A percentile compares a stretch with the other conserved stretches of the same genome.
phyloP scores from a whole-genome alignment of 2,888 invertebrate species.

The Tachina lurida region DNA sequence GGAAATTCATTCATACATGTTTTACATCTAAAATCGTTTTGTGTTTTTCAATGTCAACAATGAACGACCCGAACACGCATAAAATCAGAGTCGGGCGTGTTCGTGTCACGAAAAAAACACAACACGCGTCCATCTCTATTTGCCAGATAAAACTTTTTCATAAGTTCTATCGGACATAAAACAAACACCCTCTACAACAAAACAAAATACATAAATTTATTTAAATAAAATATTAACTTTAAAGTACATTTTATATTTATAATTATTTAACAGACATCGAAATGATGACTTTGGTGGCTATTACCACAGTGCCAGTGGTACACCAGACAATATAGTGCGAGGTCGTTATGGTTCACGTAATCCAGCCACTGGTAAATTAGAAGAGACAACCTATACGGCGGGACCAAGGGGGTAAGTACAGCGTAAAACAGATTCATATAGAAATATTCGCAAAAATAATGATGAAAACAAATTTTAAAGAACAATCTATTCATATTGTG shows the following conservation, averaged over 20 bases:
- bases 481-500: background rate
- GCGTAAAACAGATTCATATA: background rate
- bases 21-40: too few relatives aligned
- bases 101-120: too few relatives aligned
- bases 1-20: too few relatives aligned
- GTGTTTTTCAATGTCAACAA: too few relatives aligned
- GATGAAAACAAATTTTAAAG: conserved; percentile 13
- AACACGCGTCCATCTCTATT: too few relatives aligned
- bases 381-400: conserved; percentile 89
- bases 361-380: conserved; percentile 87
- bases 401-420: conserved; percentile 88
- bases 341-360: conserved; percentile 89
- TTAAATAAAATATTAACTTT: conserved; percentile 5
- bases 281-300: conserved; percentile 88
- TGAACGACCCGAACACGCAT: too few relatives aligned
- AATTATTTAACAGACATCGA: conserved; percentile 78
- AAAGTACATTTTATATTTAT: background rate
- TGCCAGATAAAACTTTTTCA: background rate
- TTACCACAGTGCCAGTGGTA: conserved; percentile 87
- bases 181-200: background rate
- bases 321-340: conserved; percentile 87
- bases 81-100: too few relatives aligned
- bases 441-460: background rate
- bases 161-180: background rate
- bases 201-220: background rate